Conservation (phyloP, 2,888 invertebrate species). For the Dysmachus trigonus region DNA sequence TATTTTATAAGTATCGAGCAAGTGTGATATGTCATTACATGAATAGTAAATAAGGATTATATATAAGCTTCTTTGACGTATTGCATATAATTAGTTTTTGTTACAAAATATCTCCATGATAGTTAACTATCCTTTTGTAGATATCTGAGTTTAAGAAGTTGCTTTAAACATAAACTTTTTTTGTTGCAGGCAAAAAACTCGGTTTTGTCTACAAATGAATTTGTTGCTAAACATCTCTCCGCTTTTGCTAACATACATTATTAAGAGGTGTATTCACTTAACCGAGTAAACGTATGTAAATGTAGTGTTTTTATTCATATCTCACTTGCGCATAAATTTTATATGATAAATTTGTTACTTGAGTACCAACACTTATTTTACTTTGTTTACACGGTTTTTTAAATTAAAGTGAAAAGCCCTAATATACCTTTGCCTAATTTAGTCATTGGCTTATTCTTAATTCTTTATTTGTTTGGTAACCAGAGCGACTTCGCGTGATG, state of each 20-base stretch:
- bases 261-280: neutral
- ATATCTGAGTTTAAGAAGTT: neutral
- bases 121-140: neutral
- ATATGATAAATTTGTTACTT: neutral
- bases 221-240: no score
- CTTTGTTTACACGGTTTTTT: neutral
- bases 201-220: neutral
- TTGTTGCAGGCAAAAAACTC: neutral
- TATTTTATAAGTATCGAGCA: slow-evolving; percentile 35
- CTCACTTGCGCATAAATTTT: neutral
- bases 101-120: neutral
- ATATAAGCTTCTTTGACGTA: neutral
- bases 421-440: neutral
- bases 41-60: neutral
- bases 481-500: neutral
- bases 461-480: neutral
- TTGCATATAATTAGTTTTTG: neutral
- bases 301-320: neutral
- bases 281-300: neutral
- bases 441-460: neutral
- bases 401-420: neutral
- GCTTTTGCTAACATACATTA: no score
- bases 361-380: neutral
- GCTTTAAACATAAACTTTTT: neutral
- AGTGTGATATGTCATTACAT: slow-evolving; percentile 36